phyloP scores from a whole-genome alignment of 2,113 vertebrate genomes.

The Montifringilla adamsi region DNA sequence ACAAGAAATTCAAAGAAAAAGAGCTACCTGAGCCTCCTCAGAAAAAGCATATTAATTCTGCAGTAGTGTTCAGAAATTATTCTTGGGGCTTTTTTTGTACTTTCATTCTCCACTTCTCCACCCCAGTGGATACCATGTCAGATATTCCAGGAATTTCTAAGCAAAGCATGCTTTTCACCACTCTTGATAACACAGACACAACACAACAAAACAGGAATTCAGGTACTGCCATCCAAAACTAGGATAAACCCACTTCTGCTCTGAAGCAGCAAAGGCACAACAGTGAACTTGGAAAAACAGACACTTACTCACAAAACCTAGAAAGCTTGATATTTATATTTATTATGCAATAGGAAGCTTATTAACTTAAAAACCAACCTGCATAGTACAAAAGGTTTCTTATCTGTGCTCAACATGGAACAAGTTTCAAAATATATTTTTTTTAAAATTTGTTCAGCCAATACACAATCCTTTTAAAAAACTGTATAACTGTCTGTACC shows the following conservation, averaged over 20 bases:
- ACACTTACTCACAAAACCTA: not conserved
- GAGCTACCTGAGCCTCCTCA: not conserved
- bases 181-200: not conserved
- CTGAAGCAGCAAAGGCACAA: not conserved
- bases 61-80: not conserved
- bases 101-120: not conserved
- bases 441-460: constrained; percentile 72
- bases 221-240: not conserved
- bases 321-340: constrained; percentile 65
- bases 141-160: not conserved
- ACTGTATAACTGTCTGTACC: constrained; percentile 64
- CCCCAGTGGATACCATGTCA: not conserved
- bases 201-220: not conserved
- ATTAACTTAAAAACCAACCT: constrained; percentile 74
- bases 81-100: rapidly evolving
- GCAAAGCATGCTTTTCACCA: not conserved
- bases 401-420: constrained; percentile 63
- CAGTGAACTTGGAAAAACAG: not conserved
- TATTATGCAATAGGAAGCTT: constrained; percentile 77
- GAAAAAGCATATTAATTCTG: not conserved
- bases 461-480: constrained; percentile 80
- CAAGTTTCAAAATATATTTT: constrained; percentile 79
- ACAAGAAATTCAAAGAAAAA: not conserved
- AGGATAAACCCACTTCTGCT: not conserved
- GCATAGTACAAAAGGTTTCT: constrained; percentile 75